Evolutionary conservation across 2,888 invertebrate species (phyloP).

Genomic region (Hirtodrosophila alboralis): DNA sequence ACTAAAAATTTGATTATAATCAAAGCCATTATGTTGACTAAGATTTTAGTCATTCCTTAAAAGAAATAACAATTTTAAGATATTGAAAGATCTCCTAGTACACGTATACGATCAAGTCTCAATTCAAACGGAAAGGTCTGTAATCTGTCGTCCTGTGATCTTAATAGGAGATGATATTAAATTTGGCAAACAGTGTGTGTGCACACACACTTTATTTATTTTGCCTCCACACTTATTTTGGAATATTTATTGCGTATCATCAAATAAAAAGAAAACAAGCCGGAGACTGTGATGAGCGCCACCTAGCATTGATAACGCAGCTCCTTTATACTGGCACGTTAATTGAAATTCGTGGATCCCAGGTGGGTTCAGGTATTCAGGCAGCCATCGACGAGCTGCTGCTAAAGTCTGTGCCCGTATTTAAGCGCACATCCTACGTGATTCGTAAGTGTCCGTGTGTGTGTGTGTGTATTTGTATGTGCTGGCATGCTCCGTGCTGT

Average conservation of each 20-base stretch:
- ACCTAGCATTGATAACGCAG: conserved; percentile 31
- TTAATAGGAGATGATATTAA: too few species aligned
- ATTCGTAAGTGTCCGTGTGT: conserved; percentile 4
- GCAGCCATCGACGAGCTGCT: conserved; percentile 40
- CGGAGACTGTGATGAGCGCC: conserved; percentile 28
- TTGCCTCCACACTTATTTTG: conserved; percentile 14
- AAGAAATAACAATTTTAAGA: too few species aligned
- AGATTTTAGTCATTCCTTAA: too few species aligned
- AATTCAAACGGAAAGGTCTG: too few species aligned
- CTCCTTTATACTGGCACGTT: conserved; percentile 63
- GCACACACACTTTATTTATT: too few species aligned
- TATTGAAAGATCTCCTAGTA: too few species aligned
- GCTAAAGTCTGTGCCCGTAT: conserved; percentile 35
- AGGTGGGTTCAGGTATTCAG: conserved; percentile 55
- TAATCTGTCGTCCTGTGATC: too few species aligned
- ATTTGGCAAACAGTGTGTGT: background rate
- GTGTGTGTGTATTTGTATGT: conserved; percentile 14
- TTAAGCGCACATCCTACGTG: conserved; percentile 31
- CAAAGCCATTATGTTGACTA: too few species aligned
- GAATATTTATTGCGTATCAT: conserved; percentile 71
- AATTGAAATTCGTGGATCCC: conserved; percentile 77
- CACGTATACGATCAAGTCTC: too few species aligned
- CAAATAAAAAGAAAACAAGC: conserved; percentile 47
- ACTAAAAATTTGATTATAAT: too few species aligned
- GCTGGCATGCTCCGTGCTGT: conserved; percentile 15